Evolutionary conservation across 2,888 invertebrate species (phyloP).

Genomic region (Nymphalis c-album): DNA sequence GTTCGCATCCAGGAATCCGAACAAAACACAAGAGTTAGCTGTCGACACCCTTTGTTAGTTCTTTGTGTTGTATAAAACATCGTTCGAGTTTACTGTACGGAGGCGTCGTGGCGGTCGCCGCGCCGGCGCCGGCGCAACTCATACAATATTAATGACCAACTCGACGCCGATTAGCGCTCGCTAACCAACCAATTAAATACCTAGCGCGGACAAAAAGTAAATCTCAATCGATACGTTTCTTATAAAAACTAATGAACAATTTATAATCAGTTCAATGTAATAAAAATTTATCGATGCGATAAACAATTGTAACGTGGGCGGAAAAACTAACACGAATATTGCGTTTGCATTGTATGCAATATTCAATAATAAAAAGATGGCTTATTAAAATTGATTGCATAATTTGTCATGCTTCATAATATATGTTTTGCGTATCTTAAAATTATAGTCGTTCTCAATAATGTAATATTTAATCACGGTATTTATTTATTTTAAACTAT

Average conservation of each 20-base stretch:
- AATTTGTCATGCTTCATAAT: background rate
- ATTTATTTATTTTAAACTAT: background rate
- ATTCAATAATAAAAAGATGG: background rate
- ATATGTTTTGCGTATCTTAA: background rate
- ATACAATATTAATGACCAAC: conserved; percentile 68
- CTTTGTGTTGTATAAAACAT: conserved; percentile 32
- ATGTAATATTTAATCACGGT: background rate
- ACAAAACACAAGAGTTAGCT: conserved; percentile 24
- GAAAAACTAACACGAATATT: conserved; percentile 9
- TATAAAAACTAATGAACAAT: conserved; percentile 17
- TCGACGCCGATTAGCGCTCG: conserved; percentile 52
- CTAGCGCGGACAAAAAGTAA: conserved; percentile 50
- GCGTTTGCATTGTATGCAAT: background rate
- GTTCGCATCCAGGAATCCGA: conserved; percentile 20
- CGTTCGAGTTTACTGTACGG: conserved; percentile 26
- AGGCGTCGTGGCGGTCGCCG: conserved; percentile 48
- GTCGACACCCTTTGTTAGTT: conserved; percentile 33
- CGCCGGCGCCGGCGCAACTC: conserved; percentile 61
- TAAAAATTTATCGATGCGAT: conserved; percentile 18
- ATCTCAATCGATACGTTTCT: conserved; percentile 16
- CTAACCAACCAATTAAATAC: conserved; percentile 55
- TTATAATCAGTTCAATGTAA: conserved; percentile 22
- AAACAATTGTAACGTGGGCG: conserved; percentile 6
- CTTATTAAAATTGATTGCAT: background rate
- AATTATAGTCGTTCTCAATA: background rate